These are phyloP conservation scores for Drosophila littoralis DNA, from an alignment of 1,140 invertebrate species.

Conservation along the genomic window DNA sequence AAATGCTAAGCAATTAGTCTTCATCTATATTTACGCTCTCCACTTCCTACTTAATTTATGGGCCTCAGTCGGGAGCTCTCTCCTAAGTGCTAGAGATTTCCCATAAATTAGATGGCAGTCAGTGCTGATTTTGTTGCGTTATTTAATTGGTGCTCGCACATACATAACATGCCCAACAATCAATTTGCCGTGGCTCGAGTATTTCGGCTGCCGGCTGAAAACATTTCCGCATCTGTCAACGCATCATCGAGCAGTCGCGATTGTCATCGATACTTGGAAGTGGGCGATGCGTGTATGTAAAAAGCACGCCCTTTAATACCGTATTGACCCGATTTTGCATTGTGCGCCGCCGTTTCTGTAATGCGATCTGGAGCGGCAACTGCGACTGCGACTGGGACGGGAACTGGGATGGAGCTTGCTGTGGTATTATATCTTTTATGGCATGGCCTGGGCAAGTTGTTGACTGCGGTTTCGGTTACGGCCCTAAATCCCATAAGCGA, in stretches of 20 bases:
- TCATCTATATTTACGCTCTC: constrained; percentile 30
- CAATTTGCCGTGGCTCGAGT: not conserved
- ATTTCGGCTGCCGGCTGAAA: constrained; percentile 20
- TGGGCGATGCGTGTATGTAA: constrained; percentile 9
- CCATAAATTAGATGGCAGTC: constrained; percentile 18
- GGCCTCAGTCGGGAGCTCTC: constrained; percentile 5
- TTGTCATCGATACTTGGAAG: constrained; percentile 56
- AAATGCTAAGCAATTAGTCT: constrained; percentile 1
- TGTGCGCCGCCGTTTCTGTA: constrained; percentile 42
- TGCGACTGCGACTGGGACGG: constrained; percentile 41
- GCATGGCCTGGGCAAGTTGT: constrained; percentile 18
- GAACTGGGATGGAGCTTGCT: constrained; percentile 31
- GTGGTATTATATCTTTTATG: constrained; percentile 24
- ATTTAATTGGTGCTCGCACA: constrained; percentile 17
- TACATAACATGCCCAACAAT: not conserved
- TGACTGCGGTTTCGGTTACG: constrained; percentile 43
- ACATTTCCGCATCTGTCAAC: constrained; percentile 45
- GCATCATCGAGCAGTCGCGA: constrained; percentile 29
- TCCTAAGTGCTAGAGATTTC: not conserved
- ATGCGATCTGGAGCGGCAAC: constrained; percentile 46
- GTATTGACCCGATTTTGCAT: constrained; percentile 77
- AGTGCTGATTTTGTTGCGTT: constrained; percentile 5
- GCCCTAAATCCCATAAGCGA: constrained; percentile 52
- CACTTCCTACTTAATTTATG: constrained; percentile 33
- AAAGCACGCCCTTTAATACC: constrained; percentile 62